Evolutionary conservation across 64 coral and sea anemone species (phyloP).

Genomic region (Stichodactyla helianthus): DNA sequence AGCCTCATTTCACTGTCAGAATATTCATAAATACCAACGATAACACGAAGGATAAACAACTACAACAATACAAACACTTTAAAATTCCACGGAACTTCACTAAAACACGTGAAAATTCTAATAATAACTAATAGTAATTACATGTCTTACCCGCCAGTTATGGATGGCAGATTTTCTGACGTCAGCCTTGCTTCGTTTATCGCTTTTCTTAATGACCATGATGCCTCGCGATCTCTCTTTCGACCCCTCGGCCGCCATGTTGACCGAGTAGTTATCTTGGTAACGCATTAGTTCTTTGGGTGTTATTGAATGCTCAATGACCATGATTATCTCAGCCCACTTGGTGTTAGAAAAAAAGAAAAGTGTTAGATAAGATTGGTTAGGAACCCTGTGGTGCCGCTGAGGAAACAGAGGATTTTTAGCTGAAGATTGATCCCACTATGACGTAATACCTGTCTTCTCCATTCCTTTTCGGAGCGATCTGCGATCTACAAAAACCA

Average conservation of each 20-base stretch:
- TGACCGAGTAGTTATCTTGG: constrained; percentile 82
- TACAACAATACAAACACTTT: too few species aligned
- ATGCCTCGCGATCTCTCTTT: constrained; percentile 59
- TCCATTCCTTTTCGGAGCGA: constrained; percentile 91
- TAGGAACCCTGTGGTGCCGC: not conserved
- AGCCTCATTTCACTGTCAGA: too few species aligned
- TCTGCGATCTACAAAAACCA: constrained; percentile 59
- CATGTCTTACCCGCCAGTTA: constrained; percentile 75
- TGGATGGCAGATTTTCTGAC: constrained; percentile 54
- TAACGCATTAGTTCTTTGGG: constrained; percentile 52
- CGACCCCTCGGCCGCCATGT: constrained; percentile 22
- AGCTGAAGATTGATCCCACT: not conserved
- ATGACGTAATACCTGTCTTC: constrained; percentile 60
- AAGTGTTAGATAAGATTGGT: not conserved
- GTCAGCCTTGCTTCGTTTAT: constrained; percentile 55
- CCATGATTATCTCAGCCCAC: constrained; percentile 92
- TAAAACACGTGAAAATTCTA: too few species aligned
- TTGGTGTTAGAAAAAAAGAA: constrained; percentile 3
- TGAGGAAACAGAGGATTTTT: not conserved
- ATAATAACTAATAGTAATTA: not conserved
- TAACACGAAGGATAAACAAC: too few species aligned
- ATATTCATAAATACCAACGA: too few species aligned
- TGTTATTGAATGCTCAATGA: constrained; percentile 59
- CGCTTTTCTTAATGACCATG: constrained; percentile 80
- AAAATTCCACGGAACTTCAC: too few species aligned